Conservation (phyloP, 1,140 invertebrate species). For the Galendromus occidentalis region DNA sequence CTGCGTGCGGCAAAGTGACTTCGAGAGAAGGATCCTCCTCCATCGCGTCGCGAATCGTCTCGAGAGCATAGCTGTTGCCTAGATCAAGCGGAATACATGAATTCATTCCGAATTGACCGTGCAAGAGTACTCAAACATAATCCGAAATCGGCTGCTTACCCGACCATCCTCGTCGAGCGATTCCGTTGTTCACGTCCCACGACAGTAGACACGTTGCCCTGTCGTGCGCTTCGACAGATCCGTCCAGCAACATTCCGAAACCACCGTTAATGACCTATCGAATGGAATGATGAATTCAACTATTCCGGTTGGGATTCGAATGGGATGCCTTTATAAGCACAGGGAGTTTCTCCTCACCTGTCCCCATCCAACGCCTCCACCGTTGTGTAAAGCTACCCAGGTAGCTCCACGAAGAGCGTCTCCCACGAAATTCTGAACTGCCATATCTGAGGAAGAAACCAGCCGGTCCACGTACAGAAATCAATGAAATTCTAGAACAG, state of each 20-base stretch:
- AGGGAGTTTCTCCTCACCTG: constrained; percentile 12
- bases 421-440: constrained; percentile 44
- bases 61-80: constrained; percentile 33
- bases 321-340: neutral
- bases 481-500: neutral
- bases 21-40: constrained; percentile 28
- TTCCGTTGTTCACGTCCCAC: constrained; percentile 49
- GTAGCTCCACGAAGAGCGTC: constrained; percentile 45
- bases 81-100: constrained; percentile 25
- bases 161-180: constrained; percentile 29
- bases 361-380: constrained; percentile 45
- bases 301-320: neutral
- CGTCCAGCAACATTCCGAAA: constrained; percentile 45
- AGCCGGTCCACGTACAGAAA: too few relatives aligned
- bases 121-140: neutral
- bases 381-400: constrained; percentile 48
- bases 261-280: constrained; percentile 49
- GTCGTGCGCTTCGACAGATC: constrained; percentile 32
- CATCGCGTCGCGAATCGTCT: constrained; percentile 35
- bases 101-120: neutral
- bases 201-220: constrained; percentile 34
- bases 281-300: neutral
- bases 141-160: constrained; percentile 17
- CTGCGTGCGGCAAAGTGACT: constrained; percentile 32
- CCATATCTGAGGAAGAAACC: constrained; percentile 38